These are phyloP conservation scores for Mya arenaria DNA, from an alignment of 1,140 invertebrate species.

Conservation along the genomic window DNA sequence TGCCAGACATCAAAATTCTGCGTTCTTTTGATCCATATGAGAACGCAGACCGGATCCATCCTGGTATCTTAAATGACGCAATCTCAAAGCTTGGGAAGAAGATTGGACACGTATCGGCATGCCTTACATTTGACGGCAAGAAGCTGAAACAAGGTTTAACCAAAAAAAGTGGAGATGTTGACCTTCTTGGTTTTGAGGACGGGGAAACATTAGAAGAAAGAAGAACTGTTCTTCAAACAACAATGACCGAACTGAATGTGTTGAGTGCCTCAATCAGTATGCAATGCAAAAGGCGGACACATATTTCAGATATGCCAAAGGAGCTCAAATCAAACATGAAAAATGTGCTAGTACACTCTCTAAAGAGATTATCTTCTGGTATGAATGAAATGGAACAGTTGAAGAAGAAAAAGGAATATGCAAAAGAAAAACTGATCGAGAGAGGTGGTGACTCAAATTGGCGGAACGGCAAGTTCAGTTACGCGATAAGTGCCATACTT, in stretches of 20 bases:
- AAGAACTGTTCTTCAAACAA: not conserved
- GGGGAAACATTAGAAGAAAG: not conserved
- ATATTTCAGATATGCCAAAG: not conserved
- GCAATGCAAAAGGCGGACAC: not conserved
- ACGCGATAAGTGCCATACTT: slow-evolving; percentile 48
- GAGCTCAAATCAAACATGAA: not conserved
- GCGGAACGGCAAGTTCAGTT: slow-evolving; percentile 44
- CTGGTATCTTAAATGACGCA: not conserved
- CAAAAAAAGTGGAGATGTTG: not conserved
- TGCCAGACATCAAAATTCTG: slow-evolving; percentile 35
- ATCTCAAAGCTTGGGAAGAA: not conserved
- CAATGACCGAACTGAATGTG: not conserved
- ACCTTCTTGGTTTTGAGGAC: not conserved
- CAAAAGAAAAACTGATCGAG: slow-evolving; percentile 44
- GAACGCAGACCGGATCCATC: not conserved
- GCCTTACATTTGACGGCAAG: slow-evolving; percentile 12
- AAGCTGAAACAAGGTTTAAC: slow-evolving; percentile 7
- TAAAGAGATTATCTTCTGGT: not conserved
- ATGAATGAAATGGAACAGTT: slow-evolving; percentile 24
- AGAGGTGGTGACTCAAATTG: slow-evolving; percentile 30
- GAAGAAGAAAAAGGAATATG: slow-evolving; percentile 52
- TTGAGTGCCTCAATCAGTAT: not conserved
- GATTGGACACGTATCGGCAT: not conserved
- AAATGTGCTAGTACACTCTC: not conserved
- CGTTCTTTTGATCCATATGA: slow-evolving; percentile 24